Conservation (phyloP, 2,797 vertebrate genomes). For the Dicrostonyx torquatus region DNA sequence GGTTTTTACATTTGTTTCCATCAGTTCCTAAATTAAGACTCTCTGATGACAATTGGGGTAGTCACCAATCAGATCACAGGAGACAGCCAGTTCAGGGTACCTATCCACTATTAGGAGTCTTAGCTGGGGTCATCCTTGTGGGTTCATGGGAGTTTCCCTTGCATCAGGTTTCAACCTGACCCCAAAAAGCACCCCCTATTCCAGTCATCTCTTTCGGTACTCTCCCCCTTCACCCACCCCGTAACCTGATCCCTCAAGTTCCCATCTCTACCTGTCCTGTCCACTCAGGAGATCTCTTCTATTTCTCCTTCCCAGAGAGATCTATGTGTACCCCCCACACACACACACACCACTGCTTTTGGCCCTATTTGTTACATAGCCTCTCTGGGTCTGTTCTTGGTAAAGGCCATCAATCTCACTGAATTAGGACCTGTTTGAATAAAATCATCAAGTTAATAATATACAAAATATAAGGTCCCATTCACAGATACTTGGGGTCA, state of each 20-base stretch:
- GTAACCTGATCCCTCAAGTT: background rate
- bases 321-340: background rate
- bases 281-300: background rate
- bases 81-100: background rate
- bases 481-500: background rate
- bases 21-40: background rate
- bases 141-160: background rate
- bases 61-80: background rate
- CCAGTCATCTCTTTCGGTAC: background rate
- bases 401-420: background rate
- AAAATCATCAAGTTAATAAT: background rate
- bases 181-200: background rate
- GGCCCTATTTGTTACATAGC: background rate
- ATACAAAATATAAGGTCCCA: background rate
- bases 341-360: background rate
- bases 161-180: background rate
- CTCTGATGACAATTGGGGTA: background rate
- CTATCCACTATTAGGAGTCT: background rate
- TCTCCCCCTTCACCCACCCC: background rate
- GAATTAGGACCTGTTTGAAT: background rate
- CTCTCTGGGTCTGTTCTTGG: background rate
- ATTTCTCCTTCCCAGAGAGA: background rate
- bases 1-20: background rate
- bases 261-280: background rate
- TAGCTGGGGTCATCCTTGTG: background rate